These are phyloP conservation scores for Condylura cristata DNA, from an alignment of 2,113 vertebrate species.

Conservation along the genomic window DNA sequence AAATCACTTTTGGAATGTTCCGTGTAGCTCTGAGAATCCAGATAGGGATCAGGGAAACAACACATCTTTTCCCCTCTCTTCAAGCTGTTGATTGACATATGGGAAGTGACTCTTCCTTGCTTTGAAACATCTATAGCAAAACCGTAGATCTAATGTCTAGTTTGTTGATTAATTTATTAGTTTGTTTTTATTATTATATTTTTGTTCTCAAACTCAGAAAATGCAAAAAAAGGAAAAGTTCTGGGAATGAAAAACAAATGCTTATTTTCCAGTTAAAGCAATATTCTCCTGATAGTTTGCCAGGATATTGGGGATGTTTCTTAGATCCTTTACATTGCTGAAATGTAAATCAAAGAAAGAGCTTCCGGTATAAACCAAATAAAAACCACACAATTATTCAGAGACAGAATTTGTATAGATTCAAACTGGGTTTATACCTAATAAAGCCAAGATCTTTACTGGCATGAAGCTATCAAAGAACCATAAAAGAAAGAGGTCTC, in stretches of 20 bases:
- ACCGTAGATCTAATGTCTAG: neutral
- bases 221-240: neutral
- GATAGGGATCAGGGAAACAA: conserved; percentile 46
- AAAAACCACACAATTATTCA: neutral
- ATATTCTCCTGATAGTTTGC: neutral
- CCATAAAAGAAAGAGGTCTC: neutral
- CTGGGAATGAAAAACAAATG: neutral
- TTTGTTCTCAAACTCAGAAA: conserved; percentile 14
- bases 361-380: conserved; percentile 10
- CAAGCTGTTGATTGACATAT: conserved; percentile 35
- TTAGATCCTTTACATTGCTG: neutral
- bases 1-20: conserved; percentile 67
- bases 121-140: neutral
- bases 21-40: conserved; percentile 43
- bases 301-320: neutral
- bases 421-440: neutral
- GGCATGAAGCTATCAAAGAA: neutral
- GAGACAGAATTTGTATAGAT: neutral
- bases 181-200: neutral
- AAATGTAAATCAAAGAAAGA: conserved; percentile 36
- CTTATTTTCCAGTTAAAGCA: neutral
- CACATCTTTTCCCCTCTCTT: neutral
- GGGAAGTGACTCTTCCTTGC: neutral
- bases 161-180: neutral
- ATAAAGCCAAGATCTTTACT: neutral